These are phyloP conservation scores for Pterostichus niger DNA, from an alignment of 2,888 invertebrate genomes.

Conservation along the genomic window DNA sequence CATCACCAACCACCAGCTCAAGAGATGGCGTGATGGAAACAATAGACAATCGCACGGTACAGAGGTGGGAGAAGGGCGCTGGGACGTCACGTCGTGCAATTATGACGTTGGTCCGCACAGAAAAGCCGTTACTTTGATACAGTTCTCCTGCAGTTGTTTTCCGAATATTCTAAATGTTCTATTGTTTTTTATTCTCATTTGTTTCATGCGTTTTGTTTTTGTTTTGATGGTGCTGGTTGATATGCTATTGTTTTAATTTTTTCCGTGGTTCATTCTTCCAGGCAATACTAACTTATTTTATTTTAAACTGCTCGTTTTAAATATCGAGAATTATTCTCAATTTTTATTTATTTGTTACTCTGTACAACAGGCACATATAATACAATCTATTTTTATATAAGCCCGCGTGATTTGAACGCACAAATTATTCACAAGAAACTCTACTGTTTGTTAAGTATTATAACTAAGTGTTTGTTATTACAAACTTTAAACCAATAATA, in stretches of 20 bases:
- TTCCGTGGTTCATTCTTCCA: neutral
- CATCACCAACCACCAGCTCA: neutral
- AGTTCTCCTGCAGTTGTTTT: conserved; percentile 19
- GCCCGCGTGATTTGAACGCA: no score
- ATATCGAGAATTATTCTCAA: no score
- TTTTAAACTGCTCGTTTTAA: no score
- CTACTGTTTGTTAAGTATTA: no score
- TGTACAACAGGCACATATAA: no score
- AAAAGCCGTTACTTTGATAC: conserved; percentile 22
- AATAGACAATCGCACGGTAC: conserved; percentile 41
- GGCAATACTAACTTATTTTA: no score
- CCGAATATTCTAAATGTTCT: conserved; percentile 7
- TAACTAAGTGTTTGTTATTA: no score
- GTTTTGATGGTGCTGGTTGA: neutral
- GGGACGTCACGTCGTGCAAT: conserved; percentile 36
- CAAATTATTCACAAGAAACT: no score
- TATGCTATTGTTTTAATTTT: neutral
- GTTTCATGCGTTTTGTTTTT: neutral
- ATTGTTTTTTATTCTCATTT: neutral
- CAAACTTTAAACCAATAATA: no score
- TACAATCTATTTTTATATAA: no score
- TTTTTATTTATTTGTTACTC: no score
- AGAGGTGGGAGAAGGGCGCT: neutral
- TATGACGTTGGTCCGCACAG: conserved; percentile 35
- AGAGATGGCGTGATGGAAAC: conserved; percentile 32